phyloP scores from a whole-genome alignment of 2,797 vertebrate genomes.

The Thamnophis elegans region DNA sequence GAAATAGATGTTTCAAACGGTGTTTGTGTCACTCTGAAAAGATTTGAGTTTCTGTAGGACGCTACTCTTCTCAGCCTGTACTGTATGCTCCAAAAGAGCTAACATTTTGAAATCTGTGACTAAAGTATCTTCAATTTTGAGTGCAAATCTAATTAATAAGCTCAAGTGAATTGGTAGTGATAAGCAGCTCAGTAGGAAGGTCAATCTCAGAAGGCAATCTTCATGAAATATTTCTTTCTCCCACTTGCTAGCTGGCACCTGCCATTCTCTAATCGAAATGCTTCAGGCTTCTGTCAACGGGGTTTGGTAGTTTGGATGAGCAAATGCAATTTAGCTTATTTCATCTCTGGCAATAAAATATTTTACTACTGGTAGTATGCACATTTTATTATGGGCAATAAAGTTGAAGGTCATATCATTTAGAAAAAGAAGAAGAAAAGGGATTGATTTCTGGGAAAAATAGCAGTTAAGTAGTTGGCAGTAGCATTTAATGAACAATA shows the following conservation, averaged over 20 bases:
- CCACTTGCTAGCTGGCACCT: conserved; percentile 31
- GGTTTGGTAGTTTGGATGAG: background rate
- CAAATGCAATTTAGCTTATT: conserved; percentile 24
- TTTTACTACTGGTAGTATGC: background rate
- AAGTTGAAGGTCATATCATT: conserved; percentile 14
- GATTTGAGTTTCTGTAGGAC: background rate
- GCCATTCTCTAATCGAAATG: conserved; percentile 19
- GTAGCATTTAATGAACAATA: conserved; percentile 9
- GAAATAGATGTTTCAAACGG: too few relatives aligned
- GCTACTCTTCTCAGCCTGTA: background rate
- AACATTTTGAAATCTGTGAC: conserved; percentile 30
- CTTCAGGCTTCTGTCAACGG: conserved; percentile 22
- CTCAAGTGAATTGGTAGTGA: conserved; percentile 51
- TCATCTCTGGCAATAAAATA: background rate
- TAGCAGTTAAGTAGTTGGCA: background rate
- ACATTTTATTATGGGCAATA: background rate
- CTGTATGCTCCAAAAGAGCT: background rate
- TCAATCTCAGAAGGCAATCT: conserved; percentile 34
- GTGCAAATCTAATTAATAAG: conserved; percentile 59
- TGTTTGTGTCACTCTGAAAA: background rate
- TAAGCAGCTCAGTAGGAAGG: conserved; percentile 51
- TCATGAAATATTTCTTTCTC: conserved; percentile 47
- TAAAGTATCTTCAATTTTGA: conserved; percentile 43
- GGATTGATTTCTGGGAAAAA: background rate
- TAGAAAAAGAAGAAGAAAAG: background rate